Base-by-base conservation (phyloP, 2,888 invertebrate species). In the Acleris holmiana region DNA sequence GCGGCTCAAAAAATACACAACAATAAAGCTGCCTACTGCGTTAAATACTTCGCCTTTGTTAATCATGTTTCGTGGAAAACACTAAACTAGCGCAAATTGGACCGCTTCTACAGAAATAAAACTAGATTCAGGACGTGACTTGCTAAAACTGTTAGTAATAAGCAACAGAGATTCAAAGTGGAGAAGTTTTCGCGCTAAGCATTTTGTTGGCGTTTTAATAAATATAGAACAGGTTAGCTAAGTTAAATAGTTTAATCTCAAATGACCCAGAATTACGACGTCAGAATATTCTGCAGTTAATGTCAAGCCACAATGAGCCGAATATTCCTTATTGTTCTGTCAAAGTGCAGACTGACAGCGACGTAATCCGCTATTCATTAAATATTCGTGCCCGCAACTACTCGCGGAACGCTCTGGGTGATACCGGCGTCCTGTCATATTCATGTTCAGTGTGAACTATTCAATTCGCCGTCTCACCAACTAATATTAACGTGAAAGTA, bases 361-460 rank as follows among this genome's bases (percentile, higher is more conserved):
- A 88, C 89, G 88, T 89, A 91, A 87, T 88, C 85, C 83, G 82
- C 86, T 83, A 88, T 86, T 84, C 84, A 85, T 85, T 89, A 80
- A 85, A 84, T 83, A 88, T 86, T 85, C 86, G 85, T 83, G 81
- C 83, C 80, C 79, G 82, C 86, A 88, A 87, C 88, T 85, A 85
- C 82, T 80, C 78, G 82, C 81, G 73, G 84, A 85, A 84, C 77
- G 81, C 79, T 82, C 79, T 77, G 77, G 78, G 78, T 77, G 76
- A 84, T 83, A 83, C 83, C 81, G 80, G 82, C 73, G 73, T 73
- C 78, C 77, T 79, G 78, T 80, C 79, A 78, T 76, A 78, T 74
- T 78, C 55, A 78, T 75, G 71, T 78, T 83, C 79, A 75, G 71
- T 67, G 71, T 71, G 67, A 71, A 77, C 82, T 84, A 84, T 85